Conservation (phyloP, 2,888 invertebrate genomes). For the Brachyptera putata region DNA sequence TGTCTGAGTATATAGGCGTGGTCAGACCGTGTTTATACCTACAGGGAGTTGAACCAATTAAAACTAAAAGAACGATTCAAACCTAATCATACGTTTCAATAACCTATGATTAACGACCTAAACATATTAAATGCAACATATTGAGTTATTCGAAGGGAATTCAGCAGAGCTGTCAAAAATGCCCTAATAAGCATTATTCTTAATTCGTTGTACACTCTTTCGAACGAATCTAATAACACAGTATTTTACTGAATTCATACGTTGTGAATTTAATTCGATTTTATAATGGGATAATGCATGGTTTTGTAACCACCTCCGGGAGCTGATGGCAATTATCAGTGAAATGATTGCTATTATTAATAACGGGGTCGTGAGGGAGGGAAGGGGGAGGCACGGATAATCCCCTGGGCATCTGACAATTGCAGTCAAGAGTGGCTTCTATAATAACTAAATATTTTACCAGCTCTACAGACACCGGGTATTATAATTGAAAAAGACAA, state of each 20-base stretch:
- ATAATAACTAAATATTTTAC: too few species aligned
- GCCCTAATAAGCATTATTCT: too few species aligned
- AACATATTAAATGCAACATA: neutral
- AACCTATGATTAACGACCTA: neutral
- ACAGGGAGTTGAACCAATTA: neutral
- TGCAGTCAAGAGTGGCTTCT: too few species aligned
- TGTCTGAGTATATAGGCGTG: slow-evolving; percentile 8
- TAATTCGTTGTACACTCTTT: too few species aligned
- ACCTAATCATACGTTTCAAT: neutral
- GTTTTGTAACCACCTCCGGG: neutral
- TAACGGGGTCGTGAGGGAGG: too few species aligned
- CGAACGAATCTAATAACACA: slow-evolving; percentile 1
- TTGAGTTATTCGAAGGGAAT: neutral
- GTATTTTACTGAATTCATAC: neutral
- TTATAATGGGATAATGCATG: neutral
- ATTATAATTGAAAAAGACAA: too few species aligned
- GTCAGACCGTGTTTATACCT: slow-evolving; percentile 4
- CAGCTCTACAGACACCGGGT: too few species aligned
- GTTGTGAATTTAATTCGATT: neutral
- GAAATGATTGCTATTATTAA: too few species aligned
- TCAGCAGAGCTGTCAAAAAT: neutral
- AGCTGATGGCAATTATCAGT: neutral
- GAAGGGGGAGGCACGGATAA: too few species aligned
- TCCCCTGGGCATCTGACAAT: too few species aligned
- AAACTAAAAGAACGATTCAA: neutral